Percentiles rank a stretch among this genome's conserved stretches.
phyloP scores from a whole-genome alignment of 2,113 vertebrate species.

The Carlito syrichta region DNA sequence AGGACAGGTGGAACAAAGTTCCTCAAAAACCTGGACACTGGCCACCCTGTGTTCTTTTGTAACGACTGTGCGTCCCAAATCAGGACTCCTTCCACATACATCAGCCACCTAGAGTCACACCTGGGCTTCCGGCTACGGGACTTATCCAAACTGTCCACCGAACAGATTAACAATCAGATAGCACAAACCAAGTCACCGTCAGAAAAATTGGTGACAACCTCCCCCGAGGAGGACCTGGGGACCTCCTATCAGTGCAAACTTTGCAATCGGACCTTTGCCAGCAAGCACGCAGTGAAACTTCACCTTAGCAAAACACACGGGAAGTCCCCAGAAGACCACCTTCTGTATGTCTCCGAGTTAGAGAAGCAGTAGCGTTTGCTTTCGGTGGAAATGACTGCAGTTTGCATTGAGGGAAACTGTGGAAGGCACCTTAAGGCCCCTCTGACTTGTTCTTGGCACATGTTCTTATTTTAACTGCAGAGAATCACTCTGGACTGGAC shows the following conservation, averaged over 20 bases:
- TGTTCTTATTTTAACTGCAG: conserved; percentile 89
- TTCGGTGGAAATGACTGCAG: conserved; percentile 75
- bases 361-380: conserved; percentile 96
- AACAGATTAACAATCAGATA: conserved; percentile 94
- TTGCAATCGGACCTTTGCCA: conserved; percentile 99
- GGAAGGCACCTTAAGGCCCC: conserved; percentile 94
- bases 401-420: conserved; percentile 88
- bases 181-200: conserved; percentile 94
- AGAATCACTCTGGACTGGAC: conserved; percentile 86
- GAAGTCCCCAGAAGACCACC: conserved; percentile 98
- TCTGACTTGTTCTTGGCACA: conserved; percentile 93
- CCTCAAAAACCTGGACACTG: conserved; percentile 99
- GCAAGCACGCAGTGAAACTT: conserved; percentile 99
- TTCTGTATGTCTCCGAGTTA: conserved; percentile 95
- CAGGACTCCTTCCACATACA: conserved; percentile 97
- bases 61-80: conserved; percentile 99
- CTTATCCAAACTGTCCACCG: conserved; percentile 95
- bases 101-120: conserved; percentile 98
- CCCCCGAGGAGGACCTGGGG: conserved; percentile 91
- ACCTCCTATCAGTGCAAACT: conserved; percentile 97
- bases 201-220: conserved; percentile 94
- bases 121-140: conserved; percentile 97
- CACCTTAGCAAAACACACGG: conserved; percentile 99
- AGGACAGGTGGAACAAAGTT: conserved; percentile 99
- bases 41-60: conserved; percentile 99